A percentile compares a stretch with the other conserved stretches of the same genome.
Conservation (phyloP, 2,797 vertebrate genomes). For the Tapera naevia region DNA sequence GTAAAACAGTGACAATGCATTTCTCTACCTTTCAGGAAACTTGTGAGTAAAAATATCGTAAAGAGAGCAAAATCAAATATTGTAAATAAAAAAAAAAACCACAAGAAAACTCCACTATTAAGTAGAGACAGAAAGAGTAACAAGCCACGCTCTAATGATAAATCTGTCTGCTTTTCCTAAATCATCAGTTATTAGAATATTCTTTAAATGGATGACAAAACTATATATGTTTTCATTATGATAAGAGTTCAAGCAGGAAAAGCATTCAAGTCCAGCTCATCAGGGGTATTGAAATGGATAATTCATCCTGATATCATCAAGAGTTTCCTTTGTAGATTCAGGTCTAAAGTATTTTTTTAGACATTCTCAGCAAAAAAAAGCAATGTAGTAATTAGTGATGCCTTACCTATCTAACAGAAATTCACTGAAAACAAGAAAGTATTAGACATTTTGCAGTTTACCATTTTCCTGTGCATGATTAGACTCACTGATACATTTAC, state of each 20-base stretch:
- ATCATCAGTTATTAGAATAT: neutral
- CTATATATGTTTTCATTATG: neutral
- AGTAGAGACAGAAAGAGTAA: neutral
- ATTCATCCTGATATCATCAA: neutral
- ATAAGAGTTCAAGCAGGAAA: slow-evolving; percentile 39
- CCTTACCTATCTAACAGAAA: slow-evolving; percentile 29
- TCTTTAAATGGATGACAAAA: neutral
- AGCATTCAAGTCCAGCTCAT: neutral
- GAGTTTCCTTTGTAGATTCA: neutral
- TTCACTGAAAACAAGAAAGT: neutral
- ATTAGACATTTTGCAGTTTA: neutral
- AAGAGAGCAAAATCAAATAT: neutral
- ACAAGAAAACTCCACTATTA: neutral
- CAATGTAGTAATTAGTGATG: neutral
- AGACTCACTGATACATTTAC: neutral
- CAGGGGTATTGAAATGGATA: neutral
- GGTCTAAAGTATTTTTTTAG: neutral
- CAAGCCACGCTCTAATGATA: neutral
- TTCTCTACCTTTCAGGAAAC: neutral
- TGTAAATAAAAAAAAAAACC: neutral
- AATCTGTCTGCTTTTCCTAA: neutral
- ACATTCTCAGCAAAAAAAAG: slow-evolving; percentile 32
- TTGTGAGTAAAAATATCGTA: neutral
- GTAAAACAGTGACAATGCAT: neutral
- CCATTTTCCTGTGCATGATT: neutral